Base-by-base conservation (phyloP, 2,888 invertebrate species). In the Epiperipatus broadwayi region DNA sequence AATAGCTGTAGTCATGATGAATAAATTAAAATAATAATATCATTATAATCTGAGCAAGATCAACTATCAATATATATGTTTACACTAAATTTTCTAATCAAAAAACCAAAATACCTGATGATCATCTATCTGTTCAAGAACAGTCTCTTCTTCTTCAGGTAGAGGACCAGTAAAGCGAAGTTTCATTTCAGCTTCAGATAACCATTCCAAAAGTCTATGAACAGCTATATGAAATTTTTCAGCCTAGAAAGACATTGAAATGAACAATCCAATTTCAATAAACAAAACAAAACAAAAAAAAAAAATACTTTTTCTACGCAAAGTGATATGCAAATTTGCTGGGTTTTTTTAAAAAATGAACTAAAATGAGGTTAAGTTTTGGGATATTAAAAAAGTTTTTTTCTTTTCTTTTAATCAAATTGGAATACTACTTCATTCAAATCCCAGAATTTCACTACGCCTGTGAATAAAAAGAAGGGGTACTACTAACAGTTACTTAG, bases 181-280 rank as follows among this genome's bases (percentile, higher is more conserved):
- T 52, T 80, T 81, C 66, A 81, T 79, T 60, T 95, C 95, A 0
- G 89, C 89, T 59, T 89, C 87, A 8, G 85, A 81, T 22, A 95
- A 63, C 93, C 91, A 95, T 55, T 93, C 89, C 28, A 95, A 71
- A 1, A 95, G 68, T 65, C 81, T 76, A 60, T 91, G 84, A n/a
- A 91, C 85, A 1, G 80, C 75, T 50, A 80, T 81, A 64, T 95
- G 85, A 27, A 97, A 71, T 50, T 75, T 75, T 57, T 91, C 91
- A 14, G 95, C 93, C 70, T 72, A 51, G 2, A 39, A 37, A 33
- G 39, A 41, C 19, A 39, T 10, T 16, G n/a, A 35, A 36, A n/a
- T 29, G 7, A 31, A 36, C 29, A 36, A 14, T 35, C 25, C 21
- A 21, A 16, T 19, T 32, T 12, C 20, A 39, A 36, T 7, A 33